phyloP scores from a whole-genome alignment of 2,113 vertebrate species.

The Chaetops frenatus region DNA sequence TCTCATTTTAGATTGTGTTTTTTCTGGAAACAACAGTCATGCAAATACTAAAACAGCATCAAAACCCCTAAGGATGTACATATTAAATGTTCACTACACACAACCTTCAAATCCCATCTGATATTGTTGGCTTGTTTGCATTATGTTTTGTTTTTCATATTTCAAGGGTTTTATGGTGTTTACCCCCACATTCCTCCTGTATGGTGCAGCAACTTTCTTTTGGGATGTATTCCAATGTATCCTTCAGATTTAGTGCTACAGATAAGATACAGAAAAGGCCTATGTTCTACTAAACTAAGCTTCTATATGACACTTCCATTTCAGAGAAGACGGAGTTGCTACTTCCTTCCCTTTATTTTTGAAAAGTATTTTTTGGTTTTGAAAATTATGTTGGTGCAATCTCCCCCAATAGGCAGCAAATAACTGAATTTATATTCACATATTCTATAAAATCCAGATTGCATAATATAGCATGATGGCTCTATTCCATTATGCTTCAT shows the following conservation, averaged over 20 bases:
- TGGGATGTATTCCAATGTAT: not conserved
- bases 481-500: not conserved
- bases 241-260: not conserved
- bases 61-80: not conserved
- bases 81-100: not conserved
- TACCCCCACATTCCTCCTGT: not conserved
- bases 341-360: not conserved
- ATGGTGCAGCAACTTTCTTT: not conserved
- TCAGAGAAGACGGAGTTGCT: not conserved
- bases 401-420: not conserved
- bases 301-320: not conserved
- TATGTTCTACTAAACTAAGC: not conserved
- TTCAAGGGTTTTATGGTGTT: not conserved
- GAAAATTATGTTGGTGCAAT: not conserved
- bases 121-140: not conserved
- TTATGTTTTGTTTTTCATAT: not conserved
- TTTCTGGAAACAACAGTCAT: not conserved
- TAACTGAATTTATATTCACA: not conserved
- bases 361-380: not conserved
- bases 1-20: not conserved
- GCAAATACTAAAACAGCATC: not conserved
- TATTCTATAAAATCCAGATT: not conserved
- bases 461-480: not conserved
- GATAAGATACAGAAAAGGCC: not conserved
- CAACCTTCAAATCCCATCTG: not conserved